A percentile compares a stretch with the other conserved stretches of the same genome.
phyloP scores from a whole-genome alignment of 2,888 invertebrate species.

The Dorcus hopei region DNA sequence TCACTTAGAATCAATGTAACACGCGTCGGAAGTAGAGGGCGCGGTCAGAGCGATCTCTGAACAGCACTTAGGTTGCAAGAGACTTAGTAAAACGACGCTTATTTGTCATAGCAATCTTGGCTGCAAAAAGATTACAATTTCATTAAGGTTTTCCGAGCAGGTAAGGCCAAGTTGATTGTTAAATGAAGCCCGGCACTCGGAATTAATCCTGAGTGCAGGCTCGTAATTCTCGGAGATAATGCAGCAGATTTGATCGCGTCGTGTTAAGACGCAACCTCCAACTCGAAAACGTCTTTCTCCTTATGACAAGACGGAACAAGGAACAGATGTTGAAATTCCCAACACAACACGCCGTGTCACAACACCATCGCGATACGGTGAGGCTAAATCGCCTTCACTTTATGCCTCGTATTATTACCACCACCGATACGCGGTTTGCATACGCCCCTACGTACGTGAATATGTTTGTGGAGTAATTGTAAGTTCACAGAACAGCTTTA shows the following conservation, averaged over 20 bases:
- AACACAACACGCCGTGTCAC: conserved; percentile 23
- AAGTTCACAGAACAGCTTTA: conserved; percentile 30
- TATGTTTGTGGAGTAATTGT: conserved; percentile 36
- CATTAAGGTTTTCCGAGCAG: conserved; percentile 22
- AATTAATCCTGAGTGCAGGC: conserved; percentile 27
- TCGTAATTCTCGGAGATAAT: conserved; percentile 29
- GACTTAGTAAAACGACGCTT: conserved; percentile 13
- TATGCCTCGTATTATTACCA: conserved; percentile 37
- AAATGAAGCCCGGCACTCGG: conserved; percentile 19
- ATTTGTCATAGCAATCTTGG: conserved; percentile 25
- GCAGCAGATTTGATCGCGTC: conserved; percentile 32
- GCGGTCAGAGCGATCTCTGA: conserved; percentile 18
- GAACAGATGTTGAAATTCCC: conserved; percentile 22
- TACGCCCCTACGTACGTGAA: conserved; percentile 28
- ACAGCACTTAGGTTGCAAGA: conserved; percentile 15
- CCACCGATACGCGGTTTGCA: conserved; percentile 36
- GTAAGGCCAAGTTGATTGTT: conserved; percentile 20
- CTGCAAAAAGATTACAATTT: conserved; percentile 28
- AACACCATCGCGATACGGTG: not conserved
- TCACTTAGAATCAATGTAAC: conserved; percentile 33
- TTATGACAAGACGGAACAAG: conserved; percentile 29
- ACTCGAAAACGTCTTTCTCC: conserved; percentile 28
- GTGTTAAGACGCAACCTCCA: conserved; percentile 31
- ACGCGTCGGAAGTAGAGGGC: conserved; percentile 20
- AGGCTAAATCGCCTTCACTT: conserved; percentile 23